Conservation (phyloP, 2,888 invertebrate species). For the Bellardia bayeri region DNA sequence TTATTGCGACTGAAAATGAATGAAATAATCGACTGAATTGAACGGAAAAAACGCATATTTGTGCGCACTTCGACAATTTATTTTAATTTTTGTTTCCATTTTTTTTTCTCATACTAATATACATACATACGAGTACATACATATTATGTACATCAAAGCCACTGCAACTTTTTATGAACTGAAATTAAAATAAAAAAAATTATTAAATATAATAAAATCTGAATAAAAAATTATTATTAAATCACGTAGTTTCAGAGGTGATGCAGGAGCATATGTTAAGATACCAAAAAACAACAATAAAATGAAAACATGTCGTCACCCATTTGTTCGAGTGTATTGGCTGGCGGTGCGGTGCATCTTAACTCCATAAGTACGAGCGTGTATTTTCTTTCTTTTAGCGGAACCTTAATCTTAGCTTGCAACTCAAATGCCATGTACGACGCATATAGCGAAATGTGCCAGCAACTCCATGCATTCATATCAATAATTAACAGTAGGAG, state of each 20-base stretch:
- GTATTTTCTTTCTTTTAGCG: constrained; percentile 32
- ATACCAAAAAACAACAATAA: constrained; percentile 65
- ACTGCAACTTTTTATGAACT: constrained; percentile 55
- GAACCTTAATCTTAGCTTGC: constrained; percentile 45
- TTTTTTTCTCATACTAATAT: constrained; percentile 6
- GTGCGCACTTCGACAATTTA: constrained; percentile 70
- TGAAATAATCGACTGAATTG: constrained; percentile 42
- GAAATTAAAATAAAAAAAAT: constrained; percentile 37
- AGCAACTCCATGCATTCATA: constrained; percentile 63
- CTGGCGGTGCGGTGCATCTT: constrained; percentile 56
- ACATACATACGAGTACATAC: neutral
- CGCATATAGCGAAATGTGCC: constrained; percentile 45
- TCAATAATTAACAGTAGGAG: constrained; percentile 73
- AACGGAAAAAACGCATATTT: constrained; percentile 66
- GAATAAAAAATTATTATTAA: constrained; percentile 55
- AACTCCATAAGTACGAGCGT: constrained; percentile 33
- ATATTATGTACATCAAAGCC: constrained; percentile 44
- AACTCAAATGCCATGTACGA: constrained; percentile 2
- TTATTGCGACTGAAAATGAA: constrained; percentile 50
- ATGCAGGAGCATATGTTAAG: constrained; percentile 71
- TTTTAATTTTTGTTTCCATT: constrained; percentile 61
- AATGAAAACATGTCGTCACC: constrained; percentile 69
- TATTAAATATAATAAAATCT: constrained; percentile 39
- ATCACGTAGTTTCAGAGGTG: constrained; percentile 69
- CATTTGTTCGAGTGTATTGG: constrained; percentile 57